phyloP scores from a whole-genome alignment of 2,113 vertebrate species.

The Marmota monax region DNA sequence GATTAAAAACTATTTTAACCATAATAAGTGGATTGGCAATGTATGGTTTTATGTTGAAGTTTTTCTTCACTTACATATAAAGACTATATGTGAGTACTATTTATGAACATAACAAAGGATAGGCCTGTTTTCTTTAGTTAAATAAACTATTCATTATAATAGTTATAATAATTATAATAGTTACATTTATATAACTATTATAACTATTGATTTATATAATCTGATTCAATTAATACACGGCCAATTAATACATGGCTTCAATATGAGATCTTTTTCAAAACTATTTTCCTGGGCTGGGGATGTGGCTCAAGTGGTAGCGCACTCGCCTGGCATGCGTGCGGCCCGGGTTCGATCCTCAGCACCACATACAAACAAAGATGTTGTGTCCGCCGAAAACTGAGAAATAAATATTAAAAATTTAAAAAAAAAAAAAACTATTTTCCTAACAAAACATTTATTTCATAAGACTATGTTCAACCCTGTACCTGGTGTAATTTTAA shows the following conservation, averaged over 20 bases:
- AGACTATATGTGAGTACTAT: conserved; percentile 83
- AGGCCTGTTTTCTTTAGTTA: conserved; percentile 87
- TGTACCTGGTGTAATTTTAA: conserved; percentile 85
- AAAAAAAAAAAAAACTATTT: conserved; percentile 46
- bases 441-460: conserved; percentile 84
- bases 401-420: too few relatives aligned
- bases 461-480: conserved; percentile 79
- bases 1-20: conserved; percentile 80
- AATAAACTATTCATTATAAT: conserved; percentile 75
- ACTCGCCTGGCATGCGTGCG: too few relatives aligned
- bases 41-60: conserved; percentile 87
- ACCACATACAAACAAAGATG: too few relatives aligned
- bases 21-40: conserved; percentile 85
- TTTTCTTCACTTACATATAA: conserved; percentile 87
- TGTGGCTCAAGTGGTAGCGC: too few relatives aligned
- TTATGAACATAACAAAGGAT: conserved; percentile 87
- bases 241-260: conserved; percentile 85
- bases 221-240: conserved; percentile 74
- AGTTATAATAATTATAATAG: too few relatives aligned
- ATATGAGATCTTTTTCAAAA: conserved; percentile 85
- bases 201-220: conserved; percentile 81
- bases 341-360: too few relatives aligned
- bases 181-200: too few relatives aligned
- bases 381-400: too few relatives aligned
- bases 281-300: conserved; percentile 63